Evolutionary conservation across 2,888 invertebrate species (phyloP).

Genomic region (Drosophila mimica): DNA sequence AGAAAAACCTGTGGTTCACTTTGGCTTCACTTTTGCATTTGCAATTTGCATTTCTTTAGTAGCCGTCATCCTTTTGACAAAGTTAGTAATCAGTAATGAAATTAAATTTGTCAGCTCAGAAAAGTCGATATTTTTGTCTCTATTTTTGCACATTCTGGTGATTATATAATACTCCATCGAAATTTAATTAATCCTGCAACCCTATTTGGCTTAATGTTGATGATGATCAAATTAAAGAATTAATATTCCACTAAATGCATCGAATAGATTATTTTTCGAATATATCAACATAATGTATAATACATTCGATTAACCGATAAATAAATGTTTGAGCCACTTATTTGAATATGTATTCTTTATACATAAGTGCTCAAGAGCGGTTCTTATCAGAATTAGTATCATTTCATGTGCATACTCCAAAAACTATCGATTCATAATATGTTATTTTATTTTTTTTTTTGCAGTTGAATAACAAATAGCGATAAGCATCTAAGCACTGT

Average conservation of each 20-base stretch:
- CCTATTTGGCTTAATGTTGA: not conserved
- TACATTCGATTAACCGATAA: not conserved
- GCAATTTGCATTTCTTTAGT: conserved; percentile 1
- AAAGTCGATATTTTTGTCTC: not conserved
- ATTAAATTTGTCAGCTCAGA: not conserved
- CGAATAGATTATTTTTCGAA: not conserved
- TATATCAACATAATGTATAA: not conserved
- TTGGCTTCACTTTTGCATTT: not conserved
- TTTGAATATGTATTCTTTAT: not conserved
- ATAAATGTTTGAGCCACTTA: not conserved
- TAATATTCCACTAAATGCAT: not conserved
- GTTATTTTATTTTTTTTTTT: not conserved
- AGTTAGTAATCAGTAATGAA: not conserved
- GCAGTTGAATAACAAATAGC: not conserved
- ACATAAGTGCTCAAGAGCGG: not conserved
- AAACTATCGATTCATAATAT: conserved; percentile 24
- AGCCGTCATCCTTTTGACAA: not conserved
- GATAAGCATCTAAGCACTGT: conserved; percentile 38
- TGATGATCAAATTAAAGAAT: no score
- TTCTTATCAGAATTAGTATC: conserved; percentile 7
- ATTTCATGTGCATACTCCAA: conserved; percentile 15
- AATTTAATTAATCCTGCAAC: not conserved
- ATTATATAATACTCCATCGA: not conserved
- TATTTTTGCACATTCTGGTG: not conserved
- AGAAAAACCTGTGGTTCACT: not conserved